These are phyloP conservation scores for Ctena decussata DNA, from an alignment of 2,888 invertebrate genomes.

Conservation along the genomic window DNA sequence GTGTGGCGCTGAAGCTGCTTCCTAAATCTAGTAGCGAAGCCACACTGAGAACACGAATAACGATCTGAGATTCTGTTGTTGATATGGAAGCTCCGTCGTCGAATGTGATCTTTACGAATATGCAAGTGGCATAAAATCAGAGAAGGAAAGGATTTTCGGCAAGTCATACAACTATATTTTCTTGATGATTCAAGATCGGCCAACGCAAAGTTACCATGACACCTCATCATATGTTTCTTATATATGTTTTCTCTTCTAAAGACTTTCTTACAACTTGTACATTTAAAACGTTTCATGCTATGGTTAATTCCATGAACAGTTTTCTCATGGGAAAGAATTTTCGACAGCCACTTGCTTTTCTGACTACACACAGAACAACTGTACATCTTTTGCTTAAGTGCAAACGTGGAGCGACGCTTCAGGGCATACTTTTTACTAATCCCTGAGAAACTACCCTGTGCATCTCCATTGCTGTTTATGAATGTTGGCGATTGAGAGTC, in stretches of 20 bases:
- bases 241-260: slow-evolving; percentile 83
- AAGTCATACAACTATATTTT: slow-evolving; percentile 83
- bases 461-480: slow-evolving; percentile 17
- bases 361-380: slow-evolving; percentile 96
- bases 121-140: slow-evolving; percentile 80
- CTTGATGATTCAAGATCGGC: slow-evolving; percentile 52
- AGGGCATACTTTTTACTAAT: slow-evolving; percentile 66
- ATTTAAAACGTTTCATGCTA: slow-evolving; percentile 74
- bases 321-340: slow-evolving; percentile 96
- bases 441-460: slow-evolving; percentile 60
- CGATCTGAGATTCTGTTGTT: slow-evolving; percentile 71
- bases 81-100: slow-evolving; percentile 71
- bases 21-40: slow-evolving; percentile 77
- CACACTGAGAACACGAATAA: slow-evolving; percentile 75
- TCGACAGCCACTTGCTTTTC: slow-evolving; percentile 95
- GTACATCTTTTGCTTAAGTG: slow-evolving; percentile 89
- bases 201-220: slow-evolving; percentile 58
- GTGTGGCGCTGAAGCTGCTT: slow-evolving; percentile 78
- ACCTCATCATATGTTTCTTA: slow-evolving; percentile 74
- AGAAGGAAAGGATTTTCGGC: slow-evolving; percentile 81
- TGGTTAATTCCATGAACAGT: slow-evolving; percentile 87
- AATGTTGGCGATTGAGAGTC: slow-evolving; percentile 63
- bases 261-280: slow-evolving; percentile 84
- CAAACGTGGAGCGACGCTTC: slow-evolving; percentile 59
- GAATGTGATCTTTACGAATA: slow-evolving; percentile 81